Conservation (phyloP, 2,797 vertebrate genomes). For the Salarias fasciatus region DNA sequence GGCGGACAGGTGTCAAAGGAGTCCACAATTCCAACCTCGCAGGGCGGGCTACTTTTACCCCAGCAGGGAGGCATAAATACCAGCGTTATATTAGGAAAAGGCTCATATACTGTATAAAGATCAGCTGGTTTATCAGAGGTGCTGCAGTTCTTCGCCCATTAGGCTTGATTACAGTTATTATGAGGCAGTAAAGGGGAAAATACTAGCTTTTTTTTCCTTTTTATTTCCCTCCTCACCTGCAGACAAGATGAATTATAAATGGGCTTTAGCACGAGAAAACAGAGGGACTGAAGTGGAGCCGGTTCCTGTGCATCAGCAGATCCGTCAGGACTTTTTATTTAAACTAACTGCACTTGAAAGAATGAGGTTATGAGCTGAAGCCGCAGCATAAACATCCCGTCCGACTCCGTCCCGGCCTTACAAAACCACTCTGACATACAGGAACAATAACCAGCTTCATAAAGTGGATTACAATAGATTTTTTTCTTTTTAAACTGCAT, state of each 20-base stretch:
- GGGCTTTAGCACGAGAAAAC: too few relatives aligned
- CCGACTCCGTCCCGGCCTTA: neutral
- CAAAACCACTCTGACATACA: neutral
- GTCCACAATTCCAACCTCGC: slow-evolving; percentile 40
- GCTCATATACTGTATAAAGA: neutral
- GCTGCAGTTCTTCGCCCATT: too few relatives aligned
- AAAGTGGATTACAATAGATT: neutral
- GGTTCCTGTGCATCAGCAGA: too few relatives aligned
- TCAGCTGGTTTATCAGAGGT: too few relatives aligned
- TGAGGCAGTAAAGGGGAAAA: too few relatives aligned
- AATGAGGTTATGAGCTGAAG: slow-evolving; percentile 15
- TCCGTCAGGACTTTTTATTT: slow-evolving; percentile 5
- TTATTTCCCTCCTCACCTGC: too few relatives aligned
- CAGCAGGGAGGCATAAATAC: slow-evolving; percentile 36
- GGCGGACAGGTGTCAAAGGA: slow-evolving; percentile 55
- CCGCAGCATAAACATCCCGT: slow-evolving; percentile 11
- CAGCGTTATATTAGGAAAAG: slow-evolving; percentile 17
- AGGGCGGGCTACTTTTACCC: slow-evolving; percentile 50
- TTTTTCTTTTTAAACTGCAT: slow-evolving; percentile 8
- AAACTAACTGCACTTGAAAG: slow-evolving; percentile 22
- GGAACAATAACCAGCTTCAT: neutral
- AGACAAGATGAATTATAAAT: too few relatives aligned
- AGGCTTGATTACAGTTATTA: too few relatives aligned
- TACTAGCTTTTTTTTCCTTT: too few relatives aligned
- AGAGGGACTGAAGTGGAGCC: too few relatives aligned